Base-by-base conservation (phyloP, 2,113 vertebrate genomes). In the Elephas maximus region DNA sequence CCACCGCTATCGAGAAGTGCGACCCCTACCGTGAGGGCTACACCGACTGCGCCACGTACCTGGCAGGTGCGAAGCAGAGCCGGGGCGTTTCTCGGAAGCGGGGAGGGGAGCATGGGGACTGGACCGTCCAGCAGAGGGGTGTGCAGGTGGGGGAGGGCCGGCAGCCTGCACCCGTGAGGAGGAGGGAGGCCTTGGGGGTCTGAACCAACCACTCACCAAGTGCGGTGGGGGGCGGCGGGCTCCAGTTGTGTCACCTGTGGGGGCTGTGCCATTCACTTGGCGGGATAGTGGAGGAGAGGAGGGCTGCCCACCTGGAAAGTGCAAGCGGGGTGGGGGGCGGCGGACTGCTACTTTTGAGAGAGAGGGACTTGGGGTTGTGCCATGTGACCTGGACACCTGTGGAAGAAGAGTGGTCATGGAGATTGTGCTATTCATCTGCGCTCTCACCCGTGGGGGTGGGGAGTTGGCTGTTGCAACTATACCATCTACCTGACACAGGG, bases 1-100 rank as follows among this genome's bases (percentile, higher is more conserved):
- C 99, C 60, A 99, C 98, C 0, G 99, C 99, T 41, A 98, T 99
- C 0, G 99, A 99, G 96, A 99, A 99, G 97, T 99, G 99, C 23
- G 99, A 99, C 97, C 99, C 99, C 0, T 99, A 99, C 33, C 99
- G 99, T 0, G 96, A 97, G 5, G 99, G 98, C 5, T 99, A 99
- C 30, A 96, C 98, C 0, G 99, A 99, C 82, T 99, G 99, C 2
- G 99, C 99, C 96, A 98, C 67, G 84, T 99, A 99, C 93, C 98
- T 99, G 41, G 99, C 98, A 89, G 99, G 99, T 99, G 84, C 45
- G 80, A 24, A 71, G 73, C 65, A 2, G 1, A 48, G 60, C 44
- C 26, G 18, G 74, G 48, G 69, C 30, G 1, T 15, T 71, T 71
- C 14, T 15, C 6, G 69, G 69, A 23, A 8, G 11, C 6, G 28